Conservation (phyloP, 2,888 invertebrate genomes). For the Cosmorhoe ocellata region DNA sequence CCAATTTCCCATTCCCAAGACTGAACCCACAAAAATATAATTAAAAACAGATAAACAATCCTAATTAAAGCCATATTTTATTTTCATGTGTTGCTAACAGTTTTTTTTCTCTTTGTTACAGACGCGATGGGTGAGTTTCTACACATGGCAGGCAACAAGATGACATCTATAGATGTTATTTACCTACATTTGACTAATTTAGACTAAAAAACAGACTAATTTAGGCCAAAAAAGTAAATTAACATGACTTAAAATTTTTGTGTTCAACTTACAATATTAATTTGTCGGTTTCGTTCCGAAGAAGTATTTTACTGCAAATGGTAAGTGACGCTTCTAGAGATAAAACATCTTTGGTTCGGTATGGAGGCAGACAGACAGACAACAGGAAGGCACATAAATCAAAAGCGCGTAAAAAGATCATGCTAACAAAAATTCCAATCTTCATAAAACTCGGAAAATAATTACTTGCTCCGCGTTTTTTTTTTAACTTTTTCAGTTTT, state of each 20-base stretch:
- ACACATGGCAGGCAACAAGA: constrained; percentile 48
- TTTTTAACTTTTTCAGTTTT: constrained; percentile 40
- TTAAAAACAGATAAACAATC: constrained; percentile 30
- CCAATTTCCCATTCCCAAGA: constrained; percentile 26
- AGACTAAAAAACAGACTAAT: too few relatives aligned
- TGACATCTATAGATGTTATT: constrained; percentile 41
- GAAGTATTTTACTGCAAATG: neutral
- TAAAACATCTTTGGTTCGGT: constrained; percentile 6
- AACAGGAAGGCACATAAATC: constrained; percentile 72
- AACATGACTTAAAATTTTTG: too few relatives aligned
- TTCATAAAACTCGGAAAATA: constrained; percentile 79
- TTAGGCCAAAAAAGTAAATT: too few relatives aligned
- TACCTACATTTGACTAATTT: neutral
- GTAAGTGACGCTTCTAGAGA: constrained; percentile 6
- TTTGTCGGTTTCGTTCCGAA: neutral
- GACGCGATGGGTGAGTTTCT: constrained; percentile 90
- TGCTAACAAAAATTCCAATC: constrained; percentile 75
- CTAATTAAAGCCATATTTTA: constrained; percentile 34
- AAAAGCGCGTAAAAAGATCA: constrained; percentile 63
- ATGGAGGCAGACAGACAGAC: constrained; percentile 28
- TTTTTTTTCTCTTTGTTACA: constrained; percentile 83
- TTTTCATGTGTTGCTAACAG: constrained; percentile 40
- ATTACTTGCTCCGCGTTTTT: constrained; percentile 55
- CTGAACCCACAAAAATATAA: constrained; percentile 25
- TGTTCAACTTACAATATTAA: neutral